phyloP scores from a whole-genome alignment of 2,113 vertebrate genomes.

The Nothoprocta perdicaria region DNA sequence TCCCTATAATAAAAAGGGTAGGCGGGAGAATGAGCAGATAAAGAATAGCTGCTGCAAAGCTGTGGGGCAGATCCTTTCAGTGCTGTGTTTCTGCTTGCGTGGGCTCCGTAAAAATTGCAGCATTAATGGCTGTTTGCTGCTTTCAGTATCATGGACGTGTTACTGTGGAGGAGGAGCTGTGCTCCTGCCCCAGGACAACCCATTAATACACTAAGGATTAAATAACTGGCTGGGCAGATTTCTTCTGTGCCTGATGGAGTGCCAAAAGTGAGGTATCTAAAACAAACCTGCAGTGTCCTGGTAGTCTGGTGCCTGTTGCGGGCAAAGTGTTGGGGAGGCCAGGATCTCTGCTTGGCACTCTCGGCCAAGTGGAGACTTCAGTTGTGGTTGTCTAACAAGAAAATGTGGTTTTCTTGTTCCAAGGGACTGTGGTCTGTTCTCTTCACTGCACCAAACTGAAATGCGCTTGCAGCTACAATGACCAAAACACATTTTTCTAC shows the following conservation, averaged over 20 bases:
- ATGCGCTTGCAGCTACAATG: background rate
- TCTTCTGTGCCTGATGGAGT: background rate
- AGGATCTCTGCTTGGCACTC: fast-evolving
- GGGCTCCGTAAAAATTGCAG: fast-evolving
- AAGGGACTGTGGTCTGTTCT: background rate
- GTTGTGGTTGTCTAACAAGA: slow-evolving; percentile 42
- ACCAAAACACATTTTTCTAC: slow-evolving; percentile 40
- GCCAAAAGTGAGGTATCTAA: background rate
- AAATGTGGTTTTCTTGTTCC: slow-evolving; percentile 47
- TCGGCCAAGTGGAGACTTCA: background rate
- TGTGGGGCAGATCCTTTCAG: background rate
- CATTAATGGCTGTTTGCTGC: background rate
- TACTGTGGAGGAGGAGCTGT: background rate
- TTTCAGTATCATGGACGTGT: too few species aligned
- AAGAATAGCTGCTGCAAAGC: background rate
- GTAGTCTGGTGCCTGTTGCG: fast-evolving
- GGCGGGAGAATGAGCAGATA: background rate
- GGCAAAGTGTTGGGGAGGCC: background rate
- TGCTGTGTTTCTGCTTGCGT: background rate
- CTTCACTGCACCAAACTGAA: background rate
- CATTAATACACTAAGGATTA: fast-evolving
- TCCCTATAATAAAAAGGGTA: background rate
- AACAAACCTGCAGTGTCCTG: background rate
- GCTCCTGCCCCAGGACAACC: background rate
- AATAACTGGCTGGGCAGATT: background rate